Base-by-base conservation (phyloP, 92 coral and sea anemone genomes). In the Ricordea florida region DNA sequence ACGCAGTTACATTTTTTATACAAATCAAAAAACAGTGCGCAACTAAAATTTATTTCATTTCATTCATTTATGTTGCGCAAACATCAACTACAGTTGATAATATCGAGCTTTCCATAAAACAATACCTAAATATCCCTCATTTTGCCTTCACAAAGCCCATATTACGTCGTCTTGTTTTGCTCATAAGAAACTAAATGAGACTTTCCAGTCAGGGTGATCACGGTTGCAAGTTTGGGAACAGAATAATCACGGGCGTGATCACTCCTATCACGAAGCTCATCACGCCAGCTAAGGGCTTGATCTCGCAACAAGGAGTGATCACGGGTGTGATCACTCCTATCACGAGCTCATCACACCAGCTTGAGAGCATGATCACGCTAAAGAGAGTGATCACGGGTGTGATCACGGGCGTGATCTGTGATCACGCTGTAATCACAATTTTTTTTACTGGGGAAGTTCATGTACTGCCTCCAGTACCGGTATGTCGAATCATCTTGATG, bases 381-480 rank as follows among this genome's bases (percentile, higher is more conserved):
- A n/a, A n/a, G n/a, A n/a, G n/a, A n/a, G n/a, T n/a, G n/a, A n/a
- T n/a, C n/a, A n/a, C n/a, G n/a, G n/a, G n/a, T n/a, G n/a, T n/a
- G n/a, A n/a, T n/a, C n/a, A n/a, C n/a, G n/a, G n/a, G n/a, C n/a
- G n/a, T n/a, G n/a, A n/a, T n/a, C n/a, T n/a, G n/a, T n/a, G n/a
- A n/a, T n/a, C n/a, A n/a, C n/a, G n/a, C n/a, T n/a, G n/a, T n/a
- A n/a, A n/a, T n/a, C n/a, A n/a, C n/a, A n/a, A n/a, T n/a, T n/a
- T n/a, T n/a, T n/a, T n/a, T n/a, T n/a, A n/a, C n/a, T n/a, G n/a
- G n/a, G n/a, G n/a, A 70, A 5, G 59, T 47, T 24, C 81, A 71
- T 81, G 58, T 81, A 81, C 26, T 48, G 46, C 37, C 87, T 81
- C 80, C 74, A 72, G 73, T 81, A 81, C 45, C 60, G 26, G 46